Evolutionary conservation across 2,888 invertebrate genomes (phyloP), one percentile per base, ranked within the genome.

Genomic region (Copidosoma aretas): DNA sequence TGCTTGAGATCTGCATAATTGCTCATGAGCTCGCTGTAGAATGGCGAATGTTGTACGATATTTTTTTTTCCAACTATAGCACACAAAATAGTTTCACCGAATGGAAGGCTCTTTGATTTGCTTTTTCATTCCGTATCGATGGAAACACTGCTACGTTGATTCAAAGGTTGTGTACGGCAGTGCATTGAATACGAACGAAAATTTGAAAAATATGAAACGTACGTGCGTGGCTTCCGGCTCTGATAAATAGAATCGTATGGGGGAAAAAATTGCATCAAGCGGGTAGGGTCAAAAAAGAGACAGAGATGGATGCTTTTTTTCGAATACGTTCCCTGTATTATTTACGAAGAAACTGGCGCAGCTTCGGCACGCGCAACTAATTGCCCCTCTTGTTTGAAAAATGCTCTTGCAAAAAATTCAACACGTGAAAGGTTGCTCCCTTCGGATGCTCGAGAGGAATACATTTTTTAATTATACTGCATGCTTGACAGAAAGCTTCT

Each of bases 1-100:
- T 61, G 51, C 32, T 15, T 25, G 5, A 41, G 57, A 67, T 58
- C 41, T 60, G 32, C 56, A 51, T 41, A 57, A 67, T 49, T 25
- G 15, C 43, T 41, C 21, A 10, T 10, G 14, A 25, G 52, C 0
- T 4, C 1, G 17, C 57, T 39, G 32, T 17, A 57, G 32, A 3
- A 5, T 8, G 32, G 32, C 32, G n/a, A n/a, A n/a, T 32, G 32
- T 32, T 32, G n/a, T n/a, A n/a, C n/a, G n/a, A n/a, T n/a, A n/a
- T 32, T 32, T 32, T 32, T 32, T 32, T 32, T 32, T 5, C 32
- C 32, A 32, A 32, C 32, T n/a, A n/a, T n/a, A n/a, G n/a, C n/a
- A n/a, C n/a, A n/a, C n/a, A n/a, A 32, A 32, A 32, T 32, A 32
- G 32, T 32, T 32, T 32, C 32, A 32, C 4, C 8, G 32, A 8